Conservation (phyloP, 2,797 vertebrate genomes). For the Fratercula arctica region DNA sequence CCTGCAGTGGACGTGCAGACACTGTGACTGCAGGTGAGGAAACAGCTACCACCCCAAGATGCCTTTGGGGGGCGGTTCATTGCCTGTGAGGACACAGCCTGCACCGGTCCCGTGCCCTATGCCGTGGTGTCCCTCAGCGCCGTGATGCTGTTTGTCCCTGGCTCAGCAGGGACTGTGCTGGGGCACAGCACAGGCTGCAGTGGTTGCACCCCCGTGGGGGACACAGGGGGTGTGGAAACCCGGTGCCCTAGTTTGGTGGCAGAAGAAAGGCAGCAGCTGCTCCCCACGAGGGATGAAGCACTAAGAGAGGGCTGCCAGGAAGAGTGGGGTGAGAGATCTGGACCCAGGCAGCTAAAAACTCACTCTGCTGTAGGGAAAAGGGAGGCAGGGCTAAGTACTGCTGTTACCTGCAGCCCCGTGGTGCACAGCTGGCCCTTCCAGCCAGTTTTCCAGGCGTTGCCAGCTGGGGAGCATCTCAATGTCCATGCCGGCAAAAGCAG, state of each 20-base stretch:
- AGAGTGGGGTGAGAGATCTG: not conserved
- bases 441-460: accelerated
- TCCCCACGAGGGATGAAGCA: not conserved
- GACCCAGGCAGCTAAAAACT: not conserved
- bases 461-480: not conserved
- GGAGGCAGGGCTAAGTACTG: not conserved
- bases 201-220: not conserved
- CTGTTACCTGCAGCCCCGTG: not conserved
- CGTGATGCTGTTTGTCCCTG: accelerated
- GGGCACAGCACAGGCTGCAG: not conserved
- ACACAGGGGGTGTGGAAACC: accelerated
- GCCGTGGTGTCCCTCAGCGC: not conserved
- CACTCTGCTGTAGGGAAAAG: not conserved
- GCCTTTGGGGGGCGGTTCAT: not conserved
- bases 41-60: accelerated
- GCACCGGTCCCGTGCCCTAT: accelerated
- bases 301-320: not conserved
- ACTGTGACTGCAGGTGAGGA: not conserved
- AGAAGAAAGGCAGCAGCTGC: not conserved
- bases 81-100: not conserved
- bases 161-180: not conserved
- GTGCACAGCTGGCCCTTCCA: not conserved
- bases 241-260: accelerated
- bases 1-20: not conserved
- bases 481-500: not conserved